Evolutionary conservation across 1,140 invertebrate species (phyloP), one percentile per base, ranked within the genome.

Genomic region (Anthonomus grandis): DNA sequence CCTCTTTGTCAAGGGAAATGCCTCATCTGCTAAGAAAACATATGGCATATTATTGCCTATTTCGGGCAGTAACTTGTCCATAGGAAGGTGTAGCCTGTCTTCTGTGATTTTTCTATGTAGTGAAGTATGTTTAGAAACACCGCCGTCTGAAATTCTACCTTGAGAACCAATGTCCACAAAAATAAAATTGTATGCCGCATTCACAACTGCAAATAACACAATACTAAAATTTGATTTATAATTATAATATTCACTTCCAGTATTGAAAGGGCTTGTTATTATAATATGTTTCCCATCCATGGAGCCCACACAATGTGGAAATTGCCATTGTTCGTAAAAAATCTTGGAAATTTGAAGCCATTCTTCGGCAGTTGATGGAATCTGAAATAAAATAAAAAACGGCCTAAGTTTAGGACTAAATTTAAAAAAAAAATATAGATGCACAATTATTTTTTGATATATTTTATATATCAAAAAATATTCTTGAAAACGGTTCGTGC

Each of bases 11-110:
- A 79, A 42, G 45, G 75, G 63, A 70, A 81, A 82, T 39, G 75
- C 77, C 49, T 77, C 74, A 66, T 81, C 78, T 8, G 68, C 78
- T 22, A 80, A 59, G 64, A 81, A 25, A 42, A 54, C 19, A 19
- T 49, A 55, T 2, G 58, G 51, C 6, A 60, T 24, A 3, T 23
- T 25, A 42, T 42, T 22, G 9, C 25, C 9, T 38, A 44, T 27
- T 5, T 37, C 45, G 3, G 19, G 19, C 18, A 50, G 23, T 8
- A 19, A 12, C n/a, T 10, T n/a, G 4, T 1, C 1, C n/a, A 6
- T 3, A 0, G 31, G 58, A 23, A 60, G 15, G 13, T 48, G 12
- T 42, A 44, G 34, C 12, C 5, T 27, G n/a, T 54, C 49, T 9
- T 48, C 31, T 42, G 54, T 25, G 17, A 60, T 9, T 13, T 47